phyloP scores from a whole-genome alignment of 2,797 vertebrate species.

The Nyctibius grandis region DNA sequence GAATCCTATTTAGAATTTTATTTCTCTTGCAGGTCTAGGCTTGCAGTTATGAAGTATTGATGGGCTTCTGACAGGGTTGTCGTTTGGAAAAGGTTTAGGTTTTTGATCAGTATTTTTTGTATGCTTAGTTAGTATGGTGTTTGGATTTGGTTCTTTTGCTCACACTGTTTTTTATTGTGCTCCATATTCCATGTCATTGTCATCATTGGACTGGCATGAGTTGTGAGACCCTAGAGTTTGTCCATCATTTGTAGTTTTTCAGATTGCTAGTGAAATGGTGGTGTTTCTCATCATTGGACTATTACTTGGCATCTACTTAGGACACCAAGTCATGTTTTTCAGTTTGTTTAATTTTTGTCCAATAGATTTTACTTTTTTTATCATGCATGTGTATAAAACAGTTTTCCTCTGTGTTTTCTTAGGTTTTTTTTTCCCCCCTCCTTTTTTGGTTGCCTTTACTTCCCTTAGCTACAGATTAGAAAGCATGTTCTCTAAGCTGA shows the following conservation, averaged over 20 bases:
- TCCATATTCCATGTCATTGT: not conserved
- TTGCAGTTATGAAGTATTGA: conserved; percentile 64
- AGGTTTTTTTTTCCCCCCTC: too few relatives aligned
- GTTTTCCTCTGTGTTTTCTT: not conserved
- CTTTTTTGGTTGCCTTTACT: not conserved
- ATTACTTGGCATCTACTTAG: not conserved
- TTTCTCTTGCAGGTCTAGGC: conserved; percentile 64
- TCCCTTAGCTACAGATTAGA: not conserved
- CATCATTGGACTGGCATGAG: not conserved
- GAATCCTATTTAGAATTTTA: conserved; percentile 30
- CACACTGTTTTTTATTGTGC: not conserved
- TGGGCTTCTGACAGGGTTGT: conserved; percentile 62
- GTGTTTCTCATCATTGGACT: not conserved
- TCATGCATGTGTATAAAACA: not conserved
- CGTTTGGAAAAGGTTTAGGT: conserved; percentile 49
- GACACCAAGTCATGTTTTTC: not conserved
- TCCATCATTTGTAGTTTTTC: not conserved
- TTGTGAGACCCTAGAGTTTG: not conserved
- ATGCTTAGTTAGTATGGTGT: not conserved
- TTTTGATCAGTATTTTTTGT: conserved; percentile 46
- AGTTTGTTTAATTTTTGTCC: not conserved
- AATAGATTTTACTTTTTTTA: not conserved
- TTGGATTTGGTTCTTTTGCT: conserved; percentile 22
- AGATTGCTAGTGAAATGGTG: not conserved
- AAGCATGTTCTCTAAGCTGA: conserved; percentile 21